Base-by-base conservation (phyloP, 2,888 invertebrate species). In the Matsumyia berberina region DNA sequence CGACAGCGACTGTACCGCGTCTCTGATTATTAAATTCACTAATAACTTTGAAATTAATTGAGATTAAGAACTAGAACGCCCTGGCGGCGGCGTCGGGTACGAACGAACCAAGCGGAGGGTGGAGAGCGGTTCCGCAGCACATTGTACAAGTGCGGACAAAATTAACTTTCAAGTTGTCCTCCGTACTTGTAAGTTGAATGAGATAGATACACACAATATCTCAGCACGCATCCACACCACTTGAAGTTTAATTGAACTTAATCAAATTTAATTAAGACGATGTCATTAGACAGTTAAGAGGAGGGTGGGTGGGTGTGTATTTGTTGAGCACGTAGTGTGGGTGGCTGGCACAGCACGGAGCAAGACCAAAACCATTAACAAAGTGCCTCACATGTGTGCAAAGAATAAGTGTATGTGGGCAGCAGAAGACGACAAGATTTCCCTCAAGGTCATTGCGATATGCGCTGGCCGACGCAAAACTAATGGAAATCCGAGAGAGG, bases 251-350 rank as follows among this genome's bases (percentile, higher is more conserved):
- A 85, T 85, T 80, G 85, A 80, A 79, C 85, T 85, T 85, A 85
- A 85, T 85, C 85, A 85, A 85, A 85, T 85, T 85, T 79, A 85
- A 85, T 85, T 79, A 80, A 85, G 79, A 76, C 76, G 79, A 74
- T 80, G 74, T 80, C 66, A 76, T 79, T 85, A 76, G 66, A 49
- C 70, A 46, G 9, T 12, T 46, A 35, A 29, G 9, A 44, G 76
- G 29, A 8, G 44, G 39, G 19, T 37, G 58, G 15, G 37, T 15
- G 33, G 24, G 35, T 35, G 19, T 37, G 53, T 17, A 2, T n/a
- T 12, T 9, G 35, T 35, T n/a, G n/a, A n/a, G n/a, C 53, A 5
- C 12, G 5, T 39, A 8, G 62, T 55, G 44, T 64, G 64, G 55
- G 55, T 74, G 44, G 64, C n/a, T n/a, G n/a, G 24, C 24, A 24